These are phyloP conservation scores for Enchytraeus crypticus DNA, from an alignment of 2,888 invertebrate species.

Conservation along the genomic window DNA sequence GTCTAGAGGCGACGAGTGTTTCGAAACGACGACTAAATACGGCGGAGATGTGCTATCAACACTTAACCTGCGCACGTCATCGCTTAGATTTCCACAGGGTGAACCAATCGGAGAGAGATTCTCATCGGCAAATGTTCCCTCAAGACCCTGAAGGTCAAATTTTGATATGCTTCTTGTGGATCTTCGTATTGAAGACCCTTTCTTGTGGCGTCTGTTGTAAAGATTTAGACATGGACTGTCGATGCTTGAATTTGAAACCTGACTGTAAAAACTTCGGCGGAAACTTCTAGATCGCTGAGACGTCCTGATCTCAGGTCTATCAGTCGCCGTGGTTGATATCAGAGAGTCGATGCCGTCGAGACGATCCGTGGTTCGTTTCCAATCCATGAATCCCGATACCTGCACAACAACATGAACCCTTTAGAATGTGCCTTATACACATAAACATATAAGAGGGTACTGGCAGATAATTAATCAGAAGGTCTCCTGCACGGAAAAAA, in stretches of 20 bases:
- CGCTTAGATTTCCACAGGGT: too few species aligned
- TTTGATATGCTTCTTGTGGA: not conserved
- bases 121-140: not conserved
- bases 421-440: too few species aligned
- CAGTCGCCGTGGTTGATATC: not conserved
- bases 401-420: not conserved
- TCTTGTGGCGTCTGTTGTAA: not conserved
- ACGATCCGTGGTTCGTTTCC: not conserved
- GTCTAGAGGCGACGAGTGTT: not conserved
- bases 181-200: not conserved
- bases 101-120: not conserved
- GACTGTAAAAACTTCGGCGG: not conserved
- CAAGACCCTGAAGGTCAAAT: not conserved
- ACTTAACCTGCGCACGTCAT: not conserved
- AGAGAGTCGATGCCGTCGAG: not conserved
- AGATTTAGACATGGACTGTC: not conserved
- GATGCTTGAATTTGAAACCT: not conserved
- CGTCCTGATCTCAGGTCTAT: not conserved
- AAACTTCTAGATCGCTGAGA: not conserved
- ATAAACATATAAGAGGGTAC: too few species aligned
- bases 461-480: too few species aligned
- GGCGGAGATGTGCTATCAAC: not conserved
- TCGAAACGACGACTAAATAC: not conserved
- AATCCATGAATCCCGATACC: not conserved
- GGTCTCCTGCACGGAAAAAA: too few species aligned